These are phyloP conservation scores for Oryzias dopingdopingensis DNA, from an alignment of 2,797 vertebrate species.

Conservation along the genomic window DNA sequence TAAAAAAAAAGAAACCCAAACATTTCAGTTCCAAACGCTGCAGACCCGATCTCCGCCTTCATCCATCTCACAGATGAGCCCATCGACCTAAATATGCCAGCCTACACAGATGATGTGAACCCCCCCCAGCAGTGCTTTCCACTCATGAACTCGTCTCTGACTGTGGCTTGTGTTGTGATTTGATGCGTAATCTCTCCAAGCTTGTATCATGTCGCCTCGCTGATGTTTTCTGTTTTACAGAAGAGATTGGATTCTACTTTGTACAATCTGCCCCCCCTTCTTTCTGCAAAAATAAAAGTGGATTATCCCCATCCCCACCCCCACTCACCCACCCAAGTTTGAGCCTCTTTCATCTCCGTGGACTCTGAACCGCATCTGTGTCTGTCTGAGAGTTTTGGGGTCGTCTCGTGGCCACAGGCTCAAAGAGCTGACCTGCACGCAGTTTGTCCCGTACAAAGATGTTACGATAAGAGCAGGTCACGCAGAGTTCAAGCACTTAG, in stretches of 20 bases:
- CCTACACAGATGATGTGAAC: no score
- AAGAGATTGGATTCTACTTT: conserved; percentile 3
- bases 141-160: neutral
- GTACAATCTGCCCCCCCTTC: neutral
- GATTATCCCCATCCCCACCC: conserved; percentile 41
- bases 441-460: conserved; percentile 1
- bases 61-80: no score
- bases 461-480: conserved; percentile 2
- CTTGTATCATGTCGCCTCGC: neutral
- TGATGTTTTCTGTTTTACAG: conserved; percentile 1
- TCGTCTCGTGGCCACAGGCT: conserved; percentile 38
- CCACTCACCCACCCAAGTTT: conserved; percentile 28
- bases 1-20: no score
- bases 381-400: conserved; percentile 29
- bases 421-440: conserved; percentile 43
- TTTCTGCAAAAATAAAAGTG: conserved; percentile 37
- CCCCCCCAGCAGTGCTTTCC: neutral
- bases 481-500: conserved; percentile 15
- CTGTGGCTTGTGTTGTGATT: neutral
- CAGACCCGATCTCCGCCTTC: no score
- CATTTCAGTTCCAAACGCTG: no score
- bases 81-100: no score
- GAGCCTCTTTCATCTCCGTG: conserved; percentile 56
- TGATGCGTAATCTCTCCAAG: neutral
- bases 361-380: conserved; percentile 33